Percentiles rank a stretch among this genome's conserved stretches.
These are phyloP conservation scores for Dryobates pubescens DNA, from an alignment of 2,797 vertebrate genomes.

Conservation along the genomic window DNA sequence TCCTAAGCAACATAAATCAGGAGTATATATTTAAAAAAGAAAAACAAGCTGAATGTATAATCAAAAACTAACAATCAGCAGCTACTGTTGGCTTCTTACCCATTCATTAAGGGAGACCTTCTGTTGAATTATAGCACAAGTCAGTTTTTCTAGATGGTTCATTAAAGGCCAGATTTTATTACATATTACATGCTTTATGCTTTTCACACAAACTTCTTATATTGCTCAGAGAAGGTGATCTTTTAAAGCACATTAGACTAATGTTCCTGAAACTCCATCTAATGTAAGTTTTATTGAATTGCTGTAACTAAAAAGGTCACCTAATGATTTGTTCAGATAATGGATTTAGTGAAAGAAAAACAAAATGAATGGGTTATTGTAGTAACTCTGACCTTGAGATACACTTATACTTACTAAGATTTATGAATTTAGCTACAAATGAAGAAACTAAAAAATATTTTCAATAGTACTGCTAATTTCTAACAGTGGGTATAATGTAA, in stretches of 20 bases:
- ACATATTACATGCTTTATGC: constrained; percentile 92
- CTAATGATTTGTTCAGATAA: constrained; percentile 81
- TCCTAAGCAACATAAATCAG: constrained; percentile 13
- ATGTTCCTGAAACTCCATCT: constrained; percentile 89
- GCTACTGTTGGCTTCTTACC: constrained; percentile 68
- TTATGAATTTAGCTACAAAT: constrained; percentile 61
- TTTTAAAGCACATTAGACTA: constrained; percentile 92
- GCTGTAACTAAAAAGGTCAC: constrained; percentile 80
- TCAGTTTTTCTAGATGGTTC: constrained; percentile 84
- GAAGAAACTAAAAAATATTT: constrained; percentile 47
- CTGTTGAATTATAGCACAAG: constrained; percentile 72
- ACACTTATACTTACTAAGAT: constrained; percentile 57
- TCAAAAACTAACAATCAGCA: constrained; percentile 61
- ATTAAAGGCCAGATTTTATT: constrained; percentile 95
- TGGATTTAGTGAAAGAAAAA: constrained; percentile 78
- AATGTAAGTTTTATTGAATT: constrained; percentile 87
- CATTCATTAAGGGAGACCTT: constrained; percentile 78
- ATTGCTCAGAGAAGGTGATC: constrained; percentile 88
- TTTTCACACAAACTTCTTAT: constrained; percentile 93
- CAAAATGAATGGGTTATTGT: constrained; percentile 76
- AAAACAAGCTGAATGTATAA: constrained; percentile 51
- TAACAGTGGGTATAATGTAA: background rate
- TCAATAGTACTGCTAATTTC: background rate
- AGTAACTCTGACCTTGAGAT: constrained; percentile 76
- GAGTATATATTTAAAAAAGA: background rate